Evolutionary conservation across 92 coral and sea anemone species (phyloP), one percentile per base, ranked within the genome.

Genomic region (Epizoanthus scotinus): DNA sequence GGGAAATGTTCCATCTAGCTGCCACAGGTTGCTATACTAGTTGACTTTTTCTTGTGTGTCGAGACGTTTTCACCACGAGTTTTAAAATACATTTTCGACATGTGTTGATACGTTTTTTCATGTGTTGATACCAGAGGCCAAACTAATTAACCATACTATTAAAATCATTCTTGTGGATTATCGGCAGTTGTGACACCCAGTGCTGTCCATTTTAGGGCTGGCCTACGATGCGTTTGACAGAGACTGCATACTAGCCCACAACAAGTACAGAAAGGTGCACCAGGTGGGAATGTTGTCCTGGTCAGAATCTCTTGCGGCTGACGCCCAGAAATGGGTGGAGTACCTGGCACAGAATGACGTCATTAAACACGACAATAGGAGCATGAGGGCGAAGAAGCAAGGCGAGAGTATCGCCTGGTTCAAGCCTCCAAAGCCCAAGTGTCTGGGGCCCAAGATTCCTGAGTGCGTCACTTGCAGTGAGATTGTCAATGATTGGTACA

Each of bases 281-380:
- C 90, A 95, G 0, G 89, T 95, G 49, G 87, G 82, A 68, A 86
- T 90, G 36, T 71, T 94, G 28, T 81, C 60, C 34, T 94, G 98
- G 98, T 94, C 98, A 0, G 86, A 84, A n/a, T 69, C 87, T 2
- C 87, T 94, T 3, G 95, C 98, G 21, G 88, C 81, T 29, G 91
- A 82, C 25, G 98, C 98, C 5, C 87, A 90, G 82, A 89, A 85
- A 66, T 94, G 98, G 98, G 98, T 95, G 3, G 98, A 91, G 77
- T 73, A 91, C 40, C 86, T 94, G 10, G 93, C 98, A 22, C 58
- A 84, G 19, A 71, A 83, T 24, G 89, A 89, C 66, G 81, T 67
- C 28, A 89, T 94, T 56, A 84, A 87, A 29, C 95, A 94, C 86
- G 95, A 91, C 67, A 50, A 60, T 20, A 85, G 82, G 17, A 73